Percentiles rank a stretch among this genome's conserved stretches.
These are phyloP conservation scores for Nephila pilipes DNA, from an alignment of 1,140 invertebrate genomes.

Conservation along the genomic window DNA sequence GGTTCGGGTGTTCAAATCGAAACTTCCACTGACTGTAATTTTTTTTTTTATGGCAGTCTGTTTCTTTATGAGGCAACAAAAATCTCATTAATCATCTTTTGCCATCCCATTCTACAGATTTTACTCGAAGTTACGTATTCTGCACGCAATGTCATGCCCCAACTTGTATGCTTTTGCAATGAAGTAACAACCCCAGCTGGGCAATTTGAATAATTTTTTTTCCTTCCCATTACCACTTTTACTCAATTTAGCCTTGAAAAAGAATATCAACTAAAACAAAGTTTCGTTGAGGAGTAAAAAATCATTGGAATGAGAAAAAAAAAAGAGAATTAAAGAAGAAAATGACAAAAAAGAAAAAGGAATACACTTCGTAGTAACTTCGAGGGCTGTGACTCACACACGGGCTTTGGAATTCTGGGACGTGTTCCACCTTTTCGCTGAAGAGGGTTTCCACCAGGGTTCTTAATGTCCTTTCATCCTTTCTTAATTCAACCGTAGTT, in stretches of 20 bases:
- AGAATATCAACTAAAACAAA: background rate
- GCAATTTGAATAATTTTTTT: background rate
- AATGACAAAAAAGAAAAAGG: background rate
- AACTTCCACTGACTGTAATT: no score
- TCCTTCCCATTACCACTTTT: background rate
- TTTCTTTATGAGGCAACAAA: no score
- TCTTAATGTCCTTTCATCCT: constrained; percentile 27
- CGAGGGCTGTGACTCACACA: constrained; percentile 12
- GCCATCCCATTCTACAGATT: no score
- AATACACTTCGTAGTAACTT: background rate
- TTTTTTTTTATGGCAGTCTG: no score
- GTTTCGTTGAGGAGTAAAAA: background rate
- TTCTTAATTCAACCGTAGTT: constrained; percentile 32
- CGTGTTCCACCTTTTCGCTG: background rate
- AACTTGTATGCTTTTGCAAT: no score
- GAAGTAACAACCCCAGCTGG: background rate
- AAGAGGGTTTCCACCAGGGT: constrained; percentile 47
- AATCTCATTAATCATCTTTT: no score
- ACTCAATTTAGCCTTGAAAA: background rate
- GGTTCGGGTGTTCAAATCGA: no score
- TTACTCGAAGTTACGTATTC: no score
- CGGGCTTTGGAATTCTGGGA: background rate
- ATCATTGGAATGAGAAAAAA: background rate
- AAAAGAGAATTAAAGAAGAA: background rate
- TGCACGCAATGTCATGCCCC: no score